phyloP scores from a whole-genome alignment of 2,797 vertebrate genomes.

The Molossus molossus region DNA sequence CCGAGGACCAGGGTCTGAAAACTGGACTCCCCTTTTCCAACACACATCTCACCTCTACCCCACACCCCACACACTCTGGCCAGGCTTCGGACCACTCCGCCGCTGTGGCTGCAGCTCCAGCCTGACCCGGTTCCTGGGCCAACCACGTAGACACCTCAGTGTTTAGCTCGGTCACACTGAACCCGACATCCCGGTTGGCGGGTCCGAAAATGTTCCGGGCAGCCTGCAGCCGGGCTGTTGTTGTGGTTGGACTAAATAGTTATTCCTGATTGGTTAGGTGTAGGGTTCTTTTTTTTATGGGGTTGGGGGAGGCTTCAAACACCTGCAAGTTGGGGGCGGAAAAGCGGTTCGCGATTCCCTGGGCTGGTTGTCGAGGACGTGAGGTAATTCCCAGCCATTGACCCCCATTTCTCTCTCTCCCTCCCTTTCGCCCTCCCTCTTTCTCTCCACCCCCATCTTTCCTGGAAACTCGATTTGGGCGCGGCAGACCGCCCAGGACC shows the following conservation, averaged over 20 bases:
- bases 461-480: conserved; percentile 86
- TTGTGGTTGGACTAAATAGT: conserved; percentile 41
- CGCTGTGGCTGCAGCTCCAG: background rate
- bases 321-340: conserved; percentile 75
- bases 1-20: background rate
- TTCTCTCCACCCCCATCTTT: conserved; percentile 86
- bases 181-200: background rate
- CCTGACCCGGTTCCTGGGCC: background rate
- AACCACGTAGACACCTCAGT: background rate
- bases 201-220: conserved; percentile 50
- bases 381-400: conserved; percentile 81
- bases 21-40: background rate
- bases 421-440: conserved; percentile 77
- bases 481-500: conserved; percentile 84
- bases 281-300: conserved; percentile 67
- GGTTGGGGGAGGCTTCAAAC: conserved; percentile 6
- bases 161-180: background rate
- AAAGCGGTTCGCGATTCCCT: conserved; percentile 54
- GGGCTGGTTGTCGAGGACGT: conserved; percentile 57
- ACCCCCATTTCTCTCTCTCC: conserved; percentile 80
- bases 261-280: conserved; percentile 80
- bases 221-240: background rate
- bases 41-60: background rate
- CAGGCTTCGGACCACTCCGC: background rate
- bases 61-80: background rate